A percentile compares a stretch with the other conserved stretches of the same genome.
These are phyloP conservation scores for Dermochelys coriacea DNA, from an alignment of 2,797 vertebrate species.

Conservation along the genomic window DNA sequence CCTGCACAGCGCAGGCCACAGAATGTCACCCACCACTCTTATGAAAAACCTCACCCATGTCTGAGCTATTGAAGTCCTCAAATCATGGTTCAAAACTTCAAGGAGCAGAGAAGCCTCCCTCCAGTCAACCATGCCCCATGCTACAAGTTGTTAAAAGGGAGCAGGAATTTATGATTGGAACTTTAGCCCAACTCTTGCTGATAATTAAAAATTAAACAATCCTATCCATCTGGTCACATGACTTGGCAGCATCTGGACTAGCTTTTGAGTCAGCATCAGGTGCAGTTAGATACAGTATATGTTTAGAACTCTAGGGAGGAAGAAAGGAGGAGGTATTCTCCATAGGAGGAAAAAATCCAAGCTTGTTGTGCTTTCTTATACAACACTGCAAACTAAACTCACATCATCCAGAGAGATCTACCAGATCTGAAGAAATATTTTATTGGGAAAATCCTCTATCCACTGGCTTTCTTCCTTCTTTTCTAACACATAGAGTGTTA, in stretches of 20 bases:
- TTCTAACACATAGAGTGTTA: neutral
- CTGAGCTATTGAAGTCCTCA: no score
- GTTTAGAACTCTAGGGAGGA: neutral
- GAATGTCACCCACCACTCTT: no score
- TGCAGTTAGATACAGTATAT: neutral
- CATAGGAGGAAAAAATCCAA: neutral
- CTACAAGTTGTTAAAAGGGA: rapidly evolving
- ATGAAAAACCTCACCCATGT: no score
- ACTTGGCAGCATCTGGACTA: conserved; percentile 10
- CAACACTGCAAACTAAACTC: neutral
- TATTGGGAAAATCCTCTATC: neutral
- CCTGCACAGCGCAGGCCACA: no score
- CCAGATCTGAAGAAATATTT: conserved; percentile 4
- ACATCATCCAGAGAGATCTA: neutral
- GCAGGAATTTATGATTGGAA: conserved; percentile 3
- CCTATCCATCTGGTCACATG: conserved; percentile 21
- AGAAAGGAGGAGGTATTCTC: neutral
- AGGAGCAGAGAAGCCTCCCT: no score
- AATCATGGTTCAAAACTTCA: no score
- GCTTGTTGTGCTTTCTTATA: neutral
- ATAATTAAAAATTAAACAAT: conserved; percentile 48
- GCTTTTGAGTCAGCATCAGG: conserved; percentile 58
- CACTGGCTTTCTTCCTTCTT: neutral
- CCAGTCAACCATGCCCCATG: no score
- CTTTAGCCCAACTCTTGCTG: neutral